Conservation (phyloP, 2,797 vertebrate genomes). For the Spinibarbus caldwelli region DNA sequence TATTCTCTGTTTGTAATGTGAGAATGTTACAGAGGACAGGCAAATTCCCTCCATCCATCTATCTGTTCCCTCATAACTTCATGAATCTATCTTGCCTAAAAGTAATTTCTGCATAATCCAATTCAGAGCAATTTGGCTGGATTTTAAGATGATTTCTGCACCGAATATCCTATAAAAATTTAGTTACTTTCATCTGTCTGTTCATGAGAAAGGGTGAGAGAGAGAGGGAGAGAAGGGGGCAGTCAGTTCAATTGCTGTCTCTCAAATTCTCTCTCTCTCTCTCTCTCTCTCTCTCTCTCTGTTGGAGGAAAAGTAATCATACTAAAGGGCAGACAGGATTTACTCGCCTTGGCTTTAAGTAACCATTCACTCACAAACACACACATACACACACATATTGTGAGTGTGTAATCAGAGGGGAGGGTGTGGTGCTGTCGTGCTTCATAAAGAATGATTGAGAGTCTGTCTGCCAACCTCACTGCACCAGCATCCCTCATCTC, state of each 20-base stretch:
- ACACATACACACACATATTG: constrained; percentile 19
- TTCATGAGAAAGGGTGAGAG: constrained; percentile 20
- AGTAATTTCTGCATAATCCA: constrained; percentile 30
- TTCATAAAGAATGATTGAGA: constrained; percentile 51
- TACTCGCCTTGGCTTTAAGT: constrained; percentile 51
- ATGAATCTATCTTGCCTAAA: constrained; percentile 17
- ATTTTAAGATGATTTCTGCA: constrained; percentile 36
- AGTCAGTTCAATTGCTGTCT: constrained; percentile 31
- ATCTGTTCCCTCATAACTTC: constrained; percentile 3
- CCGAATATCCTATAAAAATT: constrained; percentile 28
- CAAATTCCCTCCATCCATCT: neutral
- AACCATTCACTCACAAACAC: constrained; percentile 28
- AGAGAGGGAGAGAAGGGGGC: neutral
- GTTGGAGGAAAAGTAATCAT: constrained; percentile 48
- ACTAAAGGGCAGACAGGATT: constrained; percentile 58
- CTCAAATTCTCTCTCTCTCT: no score
- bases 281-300: no score
- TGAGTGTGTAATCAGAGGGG: constrained; percentile 22
- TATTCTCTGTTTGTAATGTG: neutral
- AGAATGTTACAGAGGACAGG: constrained; percentile 2
- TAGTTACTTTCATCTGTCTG: constrained; percentile 31
- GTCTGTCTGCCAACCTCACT: constrained; percentile 22
- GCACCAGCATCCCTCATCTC: constrained; percentile 34
- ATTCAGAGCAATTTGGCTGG: constrained; percentile 34
- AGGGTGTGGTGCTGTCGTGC: constrained; percentile 35